Evolutionary conservation across 1,140 invertebrate species (phyloP).

Genomic region (Hetaerina americana): DNA sequence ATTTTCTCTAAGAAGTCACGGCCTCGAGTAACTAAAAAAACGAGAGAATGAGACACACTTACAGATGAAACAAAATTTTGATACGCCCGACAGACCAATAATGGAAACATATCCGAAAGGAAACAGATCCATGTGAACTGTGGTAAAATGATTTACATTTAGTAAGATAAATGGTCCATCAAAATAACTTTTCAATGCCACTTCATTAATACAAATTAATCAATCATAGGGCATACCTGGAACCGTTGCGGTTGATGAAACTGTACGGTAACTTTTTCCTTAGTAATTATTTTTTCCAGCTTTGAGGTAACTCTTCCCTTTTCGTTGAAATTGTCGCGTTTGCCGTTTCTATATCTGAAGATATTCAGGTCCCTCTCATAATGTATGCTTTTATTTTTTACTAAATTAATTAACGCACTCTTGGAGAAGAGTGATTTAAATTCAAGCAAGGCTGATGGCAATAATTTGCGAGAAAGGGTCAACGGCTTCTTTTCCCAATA

Average conservation of each 20-base stretch:
- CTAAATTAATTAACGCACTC: constrained; percentile 29
- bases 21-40: no score
- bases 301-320: constrained; percentile 29
- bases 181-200: no score
- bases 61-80: no score
- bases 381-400: constrained; percentile 30
- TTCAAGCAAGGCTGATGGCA: constrained; percentile 17
- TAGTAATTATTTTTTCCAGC: constrained; percentile 36
- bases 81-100: no score
- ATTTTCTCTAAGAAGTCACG: no score
- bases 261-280: constrained; percentile 40
- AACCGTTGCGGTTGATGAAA: constrained; percentile 46
- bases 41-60: no score
- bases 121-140: no score
- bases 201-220: no score
- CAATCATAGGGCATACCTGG: no score
- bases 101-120: no score
- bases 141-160: no score
- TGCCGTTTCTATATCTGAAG: constrained; percentile 31
- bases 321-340: constrained; percentile 35
- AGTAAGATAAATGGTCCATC: no score
- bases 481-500: constrained; percentile 36
- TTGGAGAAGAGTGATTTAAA: neutral
- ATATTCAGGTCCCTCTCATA: constrained; percentile 38
- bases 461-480: constrained; percentile 27